Evolutionary conservation across 1,140 invertebrate species (phyloP), one percentile per base, ranked within the genome.

Genomic region (Thalassaphorura encarpata): DNA sequence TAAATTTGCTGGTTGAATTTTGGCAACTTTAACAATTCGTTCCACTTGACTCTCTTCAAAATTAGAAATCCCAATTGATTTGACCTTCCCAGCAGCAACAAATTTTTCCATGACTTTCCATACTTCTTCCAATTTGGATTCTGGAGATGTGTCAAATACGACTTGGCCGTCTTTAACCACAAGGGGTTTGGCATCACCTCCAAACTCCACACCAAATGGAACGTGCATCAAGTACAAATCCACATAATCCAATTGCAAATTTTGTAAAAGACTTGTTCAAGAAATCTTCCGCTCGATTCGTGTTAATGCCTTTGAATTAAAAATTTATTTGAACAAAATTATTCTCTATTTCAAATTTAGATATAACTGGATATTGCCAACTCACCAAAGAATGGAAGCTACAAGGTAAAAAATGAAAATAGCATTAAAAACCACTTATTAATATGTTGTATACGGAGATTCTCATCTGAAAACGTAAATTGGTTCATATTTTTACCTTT

Each of bases 61-160:
- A 66, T 89, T 89, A 18, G 85, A 88, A 5, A 89, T 61, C 2
- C 85, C 85, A 64, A 89, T 83, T 1, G 83, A 80, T 67, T 71
- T 77, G 0, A 73, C 72, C 24, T 75, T 56, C 0, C 80, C 80
- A 60, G 29, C 42, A 39, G 66, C 66, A 13, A 67, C 66, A 33
- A 51, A 54, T 43, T 39, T 59, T 52, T 67, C 60, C 61, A 65
- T 64, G 39, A 54, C 84, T 76, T 81, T 82, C 85, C 85, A 89
- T 48, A 80, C 77, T 15, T 54, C 40, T 27, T 73, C 76, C 33
- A 81, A 82, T 29, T 79, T 77, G 1, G 75, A 39, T 2, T 16
- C 5, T 60, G 79, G 78, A 63, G 80, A 77, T 36, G 75, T 68
- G 2, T 72, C 28, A 42, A 73, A 64, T 59, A 76, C 74, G 1